phyloP scores from a whole-genome alignment of 2,797 vertebrate genomes.

The Halcyon chelicuti region DNA sequence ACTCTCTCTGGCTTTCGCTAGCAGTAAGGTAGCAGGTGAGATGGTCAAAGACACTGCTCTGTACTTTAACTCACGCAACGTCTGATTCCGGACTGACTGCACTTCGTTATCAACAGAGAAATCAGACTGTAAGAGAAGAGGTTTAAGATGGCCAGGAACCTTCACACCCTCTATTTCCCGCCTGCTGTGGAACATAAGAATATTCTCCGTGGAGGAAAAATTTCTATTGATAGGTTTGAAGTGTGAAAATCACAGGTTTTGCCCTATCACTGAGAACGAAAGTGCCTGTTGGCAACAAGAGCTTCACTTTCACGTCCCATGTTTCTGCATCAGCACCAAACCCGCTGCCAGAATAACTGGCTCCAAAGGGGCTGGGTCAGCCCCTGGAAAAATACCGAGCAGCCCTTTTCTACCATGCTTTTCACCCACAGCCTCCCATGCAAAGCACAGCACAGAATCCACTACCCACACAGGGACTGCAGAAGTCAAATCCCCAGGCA shows the following conservation, averaged over 20 bases:
- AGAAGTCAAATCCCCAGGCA: background rate
- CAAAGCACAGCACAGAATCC: background rate
- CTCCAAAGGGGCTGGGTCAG: background rate
- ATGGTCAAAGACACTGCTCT: background rate
- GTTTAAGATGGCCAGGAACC: background rate
- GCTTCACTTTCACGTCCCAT: background rate
- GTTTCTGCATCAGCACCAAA: background rate
- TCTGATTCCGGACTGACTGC: background rate
- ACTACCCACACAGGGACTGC: background rate
- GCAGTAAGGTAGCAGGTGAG: background rate
- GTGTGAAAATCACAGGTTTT: background rate
- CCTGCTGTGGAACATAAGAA: background rate
- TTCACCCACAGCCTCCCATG: background rate
- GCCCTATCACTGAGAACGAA: background rate
- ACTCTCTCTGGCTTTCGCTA: background rate
- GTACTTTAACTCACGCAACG: background rate
- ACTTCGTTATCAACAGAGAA: background rate
- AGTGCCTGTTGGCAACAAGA: background rate
- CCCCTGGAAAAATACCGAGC: background rate
- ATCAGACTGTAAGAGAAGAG: background rate
- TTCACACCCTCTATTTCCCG: background rate
- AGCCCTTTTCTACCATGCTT: background rate
- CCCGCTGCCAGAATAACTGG: background rate
- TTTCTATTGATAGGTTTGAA: background rate
- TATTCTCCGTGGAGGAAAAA: background rate